A percentile compares a stretch with the other conserved stretches of the same genome.
phyloP scores from a whole-genome alignment of 2,797 vertebrate species.

The Mus minutoides region DNA sequence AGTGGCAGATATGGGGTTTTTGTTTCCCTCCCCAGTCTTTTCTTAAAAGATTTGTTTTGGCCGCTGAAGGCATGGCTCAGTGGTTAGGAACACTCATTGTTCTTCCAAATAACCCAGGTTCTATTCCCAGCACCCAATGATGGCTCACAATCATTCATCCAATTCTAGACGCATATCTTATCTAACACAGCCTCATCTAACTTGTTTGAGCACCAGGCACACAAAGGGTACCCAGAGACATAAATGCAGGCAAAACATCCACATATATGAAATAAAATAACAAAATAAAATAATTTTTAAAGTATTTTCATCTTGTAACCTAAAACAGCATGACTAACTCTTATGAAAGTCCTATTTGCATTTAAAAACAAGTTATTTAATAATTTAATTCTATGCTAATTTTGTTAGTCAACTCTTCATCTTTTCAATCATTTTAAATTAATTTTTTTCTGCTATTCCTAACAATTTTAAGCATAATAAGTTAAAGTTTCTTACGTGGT shows the following conservation, averaged over 20 bases:
- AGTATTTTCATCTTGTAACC: constrained; percentile 23
- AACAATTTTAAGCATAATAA: neutral
- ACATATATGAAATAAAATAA: neutral
- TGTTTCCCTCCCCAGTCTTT: neutral
- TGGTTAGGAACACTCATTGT: neutral
- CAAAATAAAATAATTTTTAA: neutral
- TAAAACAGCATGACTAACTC: constrained; percentile 39
- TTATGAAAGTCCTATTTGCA: neutral
- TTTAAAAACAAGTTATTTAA: constrained; percentile 37
- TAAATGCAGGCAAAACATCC: neutral
- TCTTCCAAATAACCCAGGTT: neutral
- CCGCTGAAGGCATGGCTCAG: too few relatives aligned
- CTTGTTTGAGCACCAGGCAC: neutral
- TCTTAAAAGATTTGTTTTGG: too few relatives aligned
- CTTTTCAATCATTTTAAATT: constrained; percentile 11
- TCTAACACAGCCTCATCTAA: neutral
- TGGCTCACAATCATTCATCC: neutral
- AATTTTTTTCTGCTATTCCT: neutral
- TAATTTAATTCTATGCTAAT: neutral
- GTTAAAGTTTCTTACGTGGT: constrained; percentile 36
- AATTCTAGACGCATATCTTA: neutral
- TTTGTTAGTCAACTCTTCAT: constrained; percentile 28
- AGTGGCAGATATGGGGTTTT: neutral
- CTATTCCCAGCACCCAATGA: neutral
- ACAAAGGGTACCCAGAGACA: neutral